Conservation (phyloP, 2,797 vertebrate species). For the Ceryle rudis region DNA sequence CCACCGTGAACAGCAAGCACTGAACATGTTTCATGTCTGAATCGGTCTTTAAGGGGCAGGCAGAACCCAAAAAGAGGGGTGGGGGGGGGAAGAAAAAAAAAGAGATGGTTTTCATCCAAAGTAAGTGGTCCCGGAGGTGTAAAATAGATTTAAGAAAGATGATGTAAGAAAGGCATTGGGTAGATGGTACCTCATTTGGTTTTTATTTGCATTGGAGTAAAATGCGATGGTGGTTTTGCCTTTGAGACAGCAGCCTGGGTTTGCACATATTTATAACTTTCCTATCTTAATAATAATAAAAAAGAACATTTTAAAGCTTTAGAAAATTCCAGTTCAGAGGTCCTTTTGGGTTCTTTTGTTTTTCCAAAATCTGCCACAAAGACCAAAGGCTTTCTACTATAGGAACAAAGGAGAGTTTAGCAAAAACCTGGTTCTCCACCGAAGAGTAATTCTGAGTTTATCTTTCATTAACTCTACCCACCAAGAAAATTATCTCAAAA, state of each 20-base stretch:
- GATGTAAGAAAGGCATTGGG: background rate
- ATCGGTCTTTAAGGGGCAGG: background rate
- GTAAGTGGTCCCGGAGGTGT: background rate
- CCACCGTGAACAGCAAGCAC: background rate
- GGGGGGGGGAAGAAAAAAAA: too few relatives aligned
- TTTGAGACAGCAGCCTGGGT: background rate
- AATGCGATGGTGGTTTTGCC: background rate
- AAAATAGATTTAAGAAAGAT: background rate
- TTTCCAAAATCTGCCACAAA: background rate
- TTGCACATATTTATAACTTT: background rate
- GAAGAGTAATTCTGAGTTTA: background rate
- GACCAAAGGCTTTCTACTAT: background rate
- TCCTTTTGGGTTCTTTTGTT: background rate
- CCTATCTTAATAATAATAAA: background rate
- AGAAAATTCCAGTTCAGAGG: background rate
- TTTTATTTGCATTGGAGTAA: background rate
- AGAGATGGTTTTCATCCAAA: background rate
- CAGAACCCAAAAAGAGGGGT: background rate
- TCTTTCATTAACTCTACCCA: background rate
- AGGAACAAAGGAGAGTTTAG: background rate
- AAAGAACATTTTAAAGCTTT: background rate
- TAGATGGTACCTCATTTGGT: background rate
- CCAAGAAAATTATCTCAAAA: background rate
- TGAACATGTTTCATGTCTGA: background rate
- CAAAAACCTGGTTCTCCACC: background rate